A percentile compares a stretch with the other conserved stretches of the same genome.
Evolutionary conservation across 2,797 vertebrate genomes (phyloP).

Genomic region (Smutsia gigantea): DNA sequence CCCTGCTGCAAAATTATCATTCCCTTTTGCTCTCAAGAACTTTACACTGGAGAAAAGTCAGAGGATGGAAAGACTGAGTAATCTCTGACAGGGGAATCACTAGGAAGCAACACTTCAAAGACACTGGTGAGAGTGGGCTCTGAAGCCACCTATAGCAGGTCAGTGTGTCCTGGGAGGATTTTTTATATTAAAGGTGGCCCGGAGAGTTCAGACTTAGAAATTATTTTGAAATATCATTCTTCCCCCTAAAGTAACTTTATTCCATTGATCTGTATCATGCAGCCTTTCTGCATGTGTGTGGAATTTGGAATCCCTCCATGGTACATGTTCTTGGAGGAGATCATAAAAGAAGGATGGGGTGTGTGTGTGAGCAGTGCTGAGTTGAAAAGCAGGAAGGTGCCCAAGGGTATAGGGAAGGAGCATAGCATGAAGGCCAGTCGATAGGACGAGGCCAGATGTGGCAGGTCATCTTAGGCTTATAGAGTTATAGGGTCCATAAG

Average conservation of each 20-base stretch:
- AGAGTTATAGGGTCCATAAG: neutral
- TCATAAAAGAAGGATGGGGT: neutral
- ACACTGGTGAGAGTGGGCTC: neutral
- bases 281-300: neutral
- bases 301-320: neutral
- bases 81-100: neutral
- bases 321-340: neutral
- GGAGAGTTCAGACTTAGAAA: neutral
- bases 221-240: neutral
- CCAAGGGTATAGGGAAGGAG: neutral
- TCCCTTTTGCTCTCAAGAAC: neutral
- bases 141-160: neutral
- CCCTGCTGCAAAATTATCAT: neutral
- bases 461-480: neutral
- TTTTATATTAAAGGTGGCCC: neutral
- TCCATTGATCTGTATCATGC: neutral
- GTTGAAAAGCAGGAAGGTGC: neutral
- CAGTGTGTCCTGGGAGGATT: neutral
- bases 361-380: neutral
- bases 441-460: neutral
- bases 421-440: neutral
- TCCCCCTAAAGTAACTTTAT: neutral
- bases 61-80: neutral
- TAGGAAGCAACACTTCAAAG: neutral
- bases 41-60: neutral